Conservation (phyloP, 2,797 vertebrate species). For the Pygocentrus nattereri region DNA sequence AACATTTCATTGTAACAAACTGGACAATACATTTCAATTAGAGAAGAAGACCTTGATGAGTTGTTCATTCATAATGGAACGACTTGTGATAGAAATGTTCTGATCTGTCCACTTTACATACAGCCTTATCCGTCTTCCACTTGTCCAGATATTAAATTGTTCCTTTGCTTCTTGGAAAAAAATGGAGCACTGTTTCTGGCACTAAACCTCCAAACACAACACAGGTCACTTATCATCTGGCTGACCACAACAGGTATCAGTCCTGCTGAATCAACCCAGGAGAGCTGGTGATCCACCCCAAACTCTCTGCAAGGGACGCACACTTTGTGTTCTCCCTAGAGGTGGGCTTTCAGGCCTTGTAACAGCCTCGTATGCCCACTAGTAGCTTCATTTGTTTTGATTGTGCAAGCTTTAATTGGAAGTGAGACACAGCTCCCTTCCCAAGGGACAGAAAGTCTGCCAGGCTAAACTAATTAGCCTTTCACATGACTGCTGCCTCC, state of each 20-base stretch:
- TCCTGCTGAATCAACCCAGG: neutral
- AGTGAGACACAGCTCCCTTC: slow-evolving; percentile 44
- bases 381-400: slow-evolving; percentile 54
- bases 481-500: slow-evolving; percentile 36
- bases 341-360: slow-evolving; percentile 27
- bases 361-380: slow-evolving; percentile 43
- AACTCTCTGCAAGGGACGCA: neutral
- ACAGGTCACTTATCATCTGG: slow-evolving; percentile 18
- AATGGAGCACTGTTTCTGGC: neutral
- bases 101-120: no score
- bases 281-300: neutral
- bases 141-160: neutral
- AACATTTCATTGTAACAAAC: neutral
- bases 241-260: slow-evolving; percentile 5
- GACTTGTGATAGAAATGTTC: no score
- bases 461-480: slow-evolving; percentile 56
- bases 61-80: neutral
- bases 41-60: no score
- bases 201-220: neutral
- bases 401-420: slow-evolving; percentile 60
- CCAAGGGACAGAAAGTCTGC: slow-evolving; percentile 36
- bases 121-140: neutral
- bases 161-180: neutral
- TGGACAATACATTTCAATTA: neutral
- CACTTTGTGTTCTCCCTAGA: slow-evolving; percentile 5